Evolutionary conservation across 2,888 invertebrate genomes (phyloP).

Genomic region (Eupithecia exiguata): DNA sequence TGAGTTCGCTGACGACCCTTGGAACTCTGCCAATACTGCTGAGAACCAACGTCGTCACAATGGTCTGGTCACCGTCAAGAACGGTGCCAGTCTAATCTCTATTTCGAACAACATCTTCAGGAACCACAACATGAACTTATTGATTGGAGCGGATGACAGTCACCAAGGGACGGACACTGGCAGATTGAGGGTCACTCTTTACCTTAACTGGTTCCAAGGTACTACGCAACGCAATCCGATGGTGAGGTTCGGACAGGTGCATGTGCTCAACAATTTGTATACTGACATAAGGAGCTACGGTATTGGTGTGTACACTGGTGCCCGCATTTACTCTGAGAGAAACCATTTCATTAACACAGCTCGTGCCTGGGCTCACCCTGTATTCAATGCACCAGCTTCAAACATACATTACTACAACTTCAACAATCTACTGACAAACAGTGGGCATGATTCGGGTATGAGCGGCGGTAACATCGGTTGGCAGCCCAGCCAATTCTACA

Average conservation of each 20-base stretch:
- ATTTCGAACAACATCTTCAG: conserved; percentile 33
- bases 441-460: conserved; percentile 13
- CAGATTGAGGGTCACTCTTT: conserved; percentile 23
- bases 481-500: conserved; percentile 18
- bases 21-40: conserved; percentile 14
- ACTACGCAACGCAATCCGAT: conserved; percentile 29
- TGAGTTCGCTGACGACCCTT: conserved; percentile 35
- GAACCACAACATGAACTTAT: conserved; percentile 31
- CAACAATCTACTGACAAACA: conserved; percentile 25
- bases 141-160: conserved; percentile 29
- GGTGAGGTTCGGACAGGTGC: conserved; percentile 32
- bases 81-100: conserved; percentile 4
- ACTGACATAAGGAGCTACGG: conserved; percentile 26
- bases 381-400: conserved; percentile 12
- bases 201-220: conserved; percentile 34
- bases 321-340: conserved; percentile 21
- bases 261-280: conserved; percentile 32
- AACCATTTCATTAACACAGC: conserved; percentile 22
- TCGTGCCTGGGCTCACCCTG: conserved; percentile 29
- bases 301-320: conserved; percentile 25
- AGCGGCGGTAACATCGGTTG: conserved; percentile 1
- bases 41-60: conserved; percentile 26
- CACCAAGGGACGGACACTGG: conserved; percentile 18
- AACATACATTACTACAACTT: conserved; percentile 9
- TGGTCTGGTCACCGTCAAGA: conserved; percentile 23